Evolutionary conservation across 2,797 vertebrate species (phyloP), one percentile per base, ranked within the genome.

Genomic region (Acanthurus leucopareius): DNA sequence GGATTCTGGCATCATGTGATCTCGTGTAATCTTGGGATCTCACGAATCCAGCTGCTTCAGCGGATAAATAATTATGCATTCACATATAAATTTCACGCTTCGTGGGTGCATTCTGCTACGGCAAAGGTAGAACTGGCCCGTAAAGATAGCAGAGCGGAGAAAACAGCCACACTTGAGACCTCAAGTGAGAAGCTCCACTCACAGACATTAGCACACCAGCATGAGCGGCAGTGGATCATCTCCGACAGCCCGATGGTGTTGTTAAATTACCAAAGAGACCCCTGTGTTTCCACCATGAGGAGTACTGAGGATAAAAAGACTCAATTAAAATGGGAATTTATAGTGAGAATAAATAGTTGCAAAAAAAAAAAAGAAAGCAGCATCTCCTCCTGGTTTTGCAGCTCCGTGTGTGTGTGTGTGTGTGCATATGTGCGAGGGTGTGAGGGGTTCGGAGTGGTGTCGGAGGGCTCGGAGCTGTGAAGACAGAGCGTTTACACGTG

Each of bases 381-480:
- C 20, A 7, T n/a, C 60, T 66, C 28, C 35, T 59, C 49, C 49
- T 32, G 47, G 48, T 25, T 77, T 49, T 22, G 44, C 42, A 16
- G 22, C 20, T 64, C 25, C 20, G 0, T 10, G 48, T 54, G 58
- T 59, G 25, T 25, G 0, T 10, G 48, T 54, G 58, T 59, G 25
- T 25, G 25, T 45, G 44, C 14, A 20, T 11, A 58, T 51, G 52
- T 9, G 22, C 13, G 48, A 22, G 35, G 11, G 35, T 60, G 53
- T 66, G 6, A 44, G 52, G 58, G 47, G 45, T 75, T 77, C 4
- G 67, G 59, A 80, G 79, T 63, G 47, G 49, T 73, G 63, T 68
- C 68, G 25, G 68, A 40, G 45, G 59, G 59, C 52, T 68, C 19
- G 45, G 64, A 67, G 76, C 56, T n/a, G 52, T 65, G 42, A 19